Base-by-base conservation (phyloP, 2,797 vertebrate genomes). In the Intellagama lesueurii region DNA sequence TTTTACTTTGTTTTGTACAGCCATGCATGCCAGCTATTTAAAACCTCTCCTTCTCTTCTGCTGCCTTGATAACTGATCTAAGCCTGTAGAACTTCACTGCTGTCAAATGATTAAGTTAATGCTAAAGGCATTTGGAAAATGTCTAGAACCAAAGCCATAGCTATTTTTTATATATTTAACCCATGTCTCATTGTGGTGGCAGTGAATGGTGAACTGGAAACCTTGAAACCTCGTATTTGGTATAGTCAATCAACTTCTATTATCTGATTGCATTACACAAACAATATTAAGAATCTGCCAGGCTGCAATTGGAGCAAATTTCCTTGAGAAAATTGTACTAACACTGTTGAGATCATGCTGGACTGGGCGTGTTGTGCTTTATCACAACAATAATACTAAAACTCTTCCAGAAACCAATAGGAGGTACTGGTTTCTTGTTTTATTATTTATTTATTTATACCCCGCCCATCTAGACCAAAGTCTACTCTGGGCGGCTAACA, bases 101-200 rank as follows among this genome's bases (percentile, higher is more conserved):
- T 70, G 16, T 68, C 85, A 11, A 52, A 32, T 12, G 26, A 30
- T 35, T 35, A 52, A 40, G 19, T 44, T 80, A 87, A 80, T 72
- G 66, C 86, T 77, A 56, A 79, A 80, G 66, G 66, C 30, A 87
- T 56, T 66, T 17, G 17, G 44, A 80, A 44, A 72, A 80, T 80
- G 52, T 68, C 66, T 32, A 2, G 12, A 35, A 56, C 3, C 86
- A 52, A 87, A 76, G 60, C 12, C 16, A 69, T 24, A 26, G 47
- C 35, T 70, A 56, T 32, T 87, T 87, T 40, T n/a, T 72, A 56
- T 26, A 52, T 7, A 30, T 70, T n/a, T 30, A 77, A 77, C 1
- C 32, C 14, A 77, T 66, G 56, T 22, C 44, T 70, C 56, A 32
- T 52, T 32, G 44, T 49, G 17, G 6, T 35, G 52, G 35, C 68